Base-by-base conservation (phyloP, 2,888 invertebrate species). In the Diogma glabrata region DNA sequence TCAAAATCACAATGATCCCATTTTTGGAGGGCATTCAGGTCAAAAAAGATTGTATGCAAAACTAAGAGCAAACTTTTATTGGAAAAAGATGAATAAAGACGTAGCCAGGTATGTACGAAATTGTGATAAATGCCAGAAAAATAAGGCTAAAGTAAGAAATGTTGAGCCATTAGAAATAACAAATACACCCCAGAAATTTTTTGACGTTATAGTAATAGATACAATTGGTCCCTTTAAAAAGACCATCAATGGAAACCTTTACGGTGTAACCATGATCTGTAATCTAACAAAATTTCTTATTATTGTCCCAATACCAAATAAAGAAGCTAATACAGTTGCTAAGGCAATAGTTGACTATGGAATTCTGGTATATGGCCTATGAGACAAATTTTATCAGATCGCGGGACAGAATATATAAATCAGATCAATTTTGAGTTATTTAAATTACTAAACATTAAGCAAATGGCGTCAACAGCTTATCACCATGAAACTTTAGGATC, bases 241-340 rank as follows among this genome's bases (percentile, higher is more conserved):
- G 12, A 40, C 40, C 12, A 9, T 10, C 17, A 12, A 40, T 10
- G 19, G 40, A 12, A 20, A 19, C 12, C 17, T 12, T 20, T 40
- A 40, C 3, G 40, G 10, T 40, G 17, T 40, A 20, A 40, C 40
- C 33, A 53, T 60, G 52, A 50, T 58, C 53, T 53, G 56, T 56
- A 40, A 59, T 49, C 20, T 56, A 36, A 55, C 52, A 7, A 58
- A 56, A 45, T 58, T 55, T 36, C 20, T 61, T 16, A 50, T 56
- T 10, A 51, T 56, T 7, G 52, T 54, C 17, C 56, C 59, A 33
- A 52, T 58, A 17, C 20, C 52, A 28, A 53, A 38, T 10, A 38
- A 38, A 16, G 38, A 38, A 10, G 38, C 38, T 3, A 38, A 38
- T 6, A 17, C 38, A 16, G 19, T 38, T 38, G 38, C 38, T 7